These are phyloP conservation scores for Pelecanus crispus DNA, from an alignment of 2,113 vertebrate genomes.

Conservation along the genomic window DNA sequence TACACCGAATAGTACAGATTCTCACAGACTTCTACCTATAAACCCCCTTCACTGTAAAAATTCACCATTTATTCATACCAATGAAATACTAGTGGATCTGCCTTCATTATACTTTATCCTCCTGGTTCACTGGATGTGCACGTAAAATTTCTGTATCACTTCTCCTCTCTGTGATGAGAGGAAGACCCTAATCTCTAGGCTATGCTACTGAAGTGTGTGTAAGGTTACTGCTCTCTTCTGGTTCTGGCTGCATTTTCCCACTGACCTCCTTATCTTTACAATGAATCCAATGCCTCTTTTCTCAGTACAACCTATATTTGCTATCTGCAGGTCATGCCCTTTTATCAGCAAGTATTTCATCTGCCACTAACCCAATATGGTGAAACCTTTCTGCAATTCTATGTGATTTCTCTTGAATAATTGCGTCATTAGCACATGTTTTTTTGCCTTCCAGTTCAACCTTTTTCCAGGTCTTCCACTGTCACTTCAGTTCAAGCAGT, in stretches of 20 bases:
- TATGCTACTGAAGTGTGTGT: fast-evolving
- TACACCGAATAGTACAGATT: background rate
- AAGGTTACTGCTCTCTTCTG: background rate
- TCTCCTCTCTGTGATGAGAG: background rate
- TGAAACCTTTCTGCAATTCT: background rate
- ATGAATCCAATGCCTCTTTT: background rate
- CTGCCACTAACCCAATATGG: background rate
- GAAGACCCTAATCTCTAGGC: background rate
- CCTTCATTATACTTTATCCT: background rate
- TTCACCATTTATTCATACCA: background rate
- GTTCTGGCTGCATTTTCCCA: background rate
- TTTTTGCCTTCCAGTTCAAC: background rate
- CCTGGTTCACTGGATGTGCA: background rate
- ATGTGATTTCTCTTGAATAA: background rate
- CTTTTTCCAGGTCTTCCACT: background rate
- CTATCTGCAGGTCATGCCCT: background rate
- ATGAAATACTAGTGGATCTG: background rate
- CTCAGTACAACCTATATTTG: background rate
- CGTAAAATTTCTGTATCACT: background rate
- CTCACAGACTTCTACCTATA: background rate
- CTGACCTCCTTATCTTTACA: background rate
- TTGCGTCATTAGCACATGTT: background rate
- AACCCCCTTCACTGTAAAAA: background rate
- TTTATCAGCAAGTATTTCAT: background rate
- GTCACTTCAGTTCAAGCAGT: background rate